These are phyloP conservation scores for Apoderus coryli DNA, from an alignment of 2,888 invertebrate genomes.

Conservation along the genomic window DNA sequence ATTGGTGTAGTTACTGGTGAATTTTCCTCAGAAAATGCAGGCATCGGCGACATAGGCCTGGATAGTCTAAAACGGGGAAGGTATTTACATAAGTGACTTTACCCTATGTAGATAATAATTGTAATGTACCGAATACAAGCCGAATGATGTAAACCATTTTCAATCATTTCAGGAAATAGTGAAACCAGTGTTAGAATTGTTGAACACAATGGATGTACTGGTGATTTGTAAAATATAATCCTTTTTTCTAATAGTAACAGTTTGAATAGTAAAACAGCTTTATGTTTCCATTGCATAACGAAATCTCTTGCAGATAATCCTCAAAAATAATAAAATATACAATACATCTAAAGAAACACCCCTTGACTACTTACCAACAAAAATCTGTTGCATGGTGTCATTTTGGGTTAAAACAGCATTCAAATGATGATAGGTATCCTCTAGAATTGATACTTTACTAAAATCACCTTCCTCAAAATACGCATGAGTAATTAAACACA, in stretches of 20 bases:
- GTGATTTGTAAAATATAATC: conserved; percentile 84
- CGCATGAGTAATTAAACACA: conserved; percentile 90
- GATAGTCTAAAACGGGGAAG: conserved; percentile 38
- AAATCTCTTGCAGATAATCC: conserved; percentile 72
- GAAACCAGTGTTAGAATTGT: conserved; percentile 80
- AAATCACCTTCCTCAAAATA: conserved; percentile 95
- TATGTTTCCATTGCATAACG: conserved; percentile 77
- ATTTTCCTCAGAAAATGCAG: conserved; percentile 42
- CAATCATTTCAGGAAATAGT: conserved; percentile 78
- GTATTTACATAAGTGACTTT: neutral
- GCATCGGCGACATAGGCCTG: conserved; percentile 58
- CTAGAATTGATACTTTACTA: conserved; percentile 69
- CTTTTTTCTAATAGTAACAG: conserved; percentile 75
- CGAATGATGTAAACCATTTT: conserved; percentile 67
- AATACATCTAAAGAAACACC: conserved; percentile 3
- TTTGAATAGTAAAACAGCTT: conserved; percentile 84
- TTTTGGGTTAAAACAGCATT: conserved; percentile 63
- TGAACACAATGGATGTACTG: conserved; percentile 79
- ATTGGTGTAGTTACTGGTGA: conserved; percentile 15
- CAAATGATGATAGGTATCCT: conserved; percentile 85
- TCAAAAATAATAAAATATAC: conserved; percentile 31
- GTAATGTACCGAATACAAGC: conserved; percentile 61
- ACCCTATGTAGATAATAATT: no score
- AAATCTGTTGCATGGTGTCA: conserved; percentile 47
- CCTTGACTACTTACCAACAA: conserved; percentile 41